Evolutionary conservation across 2,888 invertebrate species (phyloP).

Genomic region (Notodonta ziczac): DNA sequence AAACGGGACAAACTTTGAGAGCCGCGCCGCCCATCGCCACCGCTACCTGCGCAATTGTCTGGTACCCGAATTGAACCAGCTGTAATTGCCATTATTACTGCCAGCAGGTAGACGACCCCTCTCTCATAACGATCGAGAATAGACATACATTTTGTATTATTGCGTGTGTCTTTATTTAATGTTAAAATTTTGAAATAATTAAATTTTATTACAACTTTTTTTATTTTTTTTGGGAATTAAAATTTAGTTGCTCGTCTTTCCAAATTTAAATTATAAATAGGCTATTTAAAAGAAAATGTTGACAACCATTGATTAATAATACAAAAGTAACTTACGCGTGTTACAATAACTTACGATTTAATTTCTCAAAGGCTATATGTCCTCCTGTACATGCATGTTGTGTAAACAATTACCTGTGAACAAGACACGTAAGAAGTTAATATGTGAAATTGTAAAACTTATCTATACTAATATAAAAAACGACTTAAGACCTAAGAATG

Average conservation of each 20-base stretch:
- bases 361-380: no score
- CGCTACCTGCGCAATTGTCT: constrained; percentile 61
- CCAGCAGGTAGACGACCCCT: constrained; percentile 46
- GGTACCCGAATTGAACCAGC: constrained; percentile 67
- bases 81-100: constrained; percentile 78
- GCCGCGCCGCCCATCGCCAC: constrained; percentile 45
- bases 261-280: no score
- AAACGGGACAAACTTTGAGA: constrained; percentile 58
- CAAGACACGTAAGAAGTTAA: constrained; percentile 31
- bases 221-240: no score
- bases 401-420: constrained; percentile 52
- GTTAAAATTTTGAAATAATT: not conserved
- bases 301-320: no score
- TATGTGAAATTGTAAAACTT: no score
- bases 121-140: constrained; percentile 15
- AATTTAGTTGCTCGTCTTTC: no score
- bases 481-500: no score
- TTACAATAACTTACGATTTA: constrained; percentile 16
- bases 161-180: constrained; percentile 4
- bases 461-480: no score
- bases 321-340: not conserved
- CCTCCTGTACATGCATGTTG: not conserved
- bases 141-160: constrained; percentile 22
- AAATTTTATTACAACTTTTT: no score
- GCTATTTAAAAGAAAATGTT: no score